phyloP scores from a whole-genome alignment of 2,113 vertebrate species.

The Thunnus maccoyii region DNA sequence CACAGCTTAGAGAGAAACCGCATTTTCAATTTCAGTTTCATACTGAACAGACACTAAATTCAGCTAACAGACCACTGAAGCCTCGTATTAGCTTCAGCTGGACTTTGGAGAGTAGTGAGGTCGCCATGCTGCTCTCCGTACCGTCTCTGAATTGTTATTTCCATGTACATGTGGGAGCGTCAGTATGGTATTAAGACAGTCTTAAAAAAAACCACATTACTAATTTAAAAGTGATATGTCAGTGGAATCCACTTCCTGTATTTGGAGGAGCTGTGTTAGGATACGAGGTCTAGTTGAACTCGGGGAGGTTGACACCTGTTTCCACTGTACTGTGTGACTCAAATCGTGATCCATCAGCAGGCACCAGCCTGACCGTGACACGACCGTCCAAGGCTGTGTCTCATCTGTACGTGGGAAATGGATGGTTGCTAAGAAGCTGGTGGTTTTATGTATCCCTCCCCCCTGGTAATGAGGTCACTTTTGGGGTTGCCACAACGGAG shows the following conservation, averaged over 20 bases:
- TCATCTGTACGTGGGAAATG: slow-evolving; percentile 1
- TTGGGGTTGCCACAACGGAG: slow-evolving; percentile 58
- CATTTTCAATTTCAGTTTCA: too few species aligned
- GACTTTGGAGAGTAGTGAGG: too few species aligned
- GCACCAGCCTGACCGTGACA: not conserved
- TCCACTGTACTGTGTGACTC: slow-evolving; percentile 18
- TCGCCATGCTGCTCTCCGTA: too few species aligned
- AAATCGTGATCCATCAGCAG: too few species aligned
- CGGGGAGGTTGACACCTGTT: slow-evolving; percentile 38
- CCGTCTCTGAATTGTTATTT: too few species aligned
- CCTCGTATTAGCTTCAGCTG: too few species aligned
- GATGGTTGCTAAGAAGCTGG: slow-evolving; percentile 47
- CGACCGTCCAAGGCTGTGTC: slow-evolving; percentile 9
- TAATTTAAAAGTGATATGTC: not conserved
- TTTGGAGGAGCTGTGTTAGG: not conserved
- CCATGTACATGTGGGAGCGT: too few species aligned
- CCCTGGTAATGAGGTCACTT: slow-evolving; percentile 61
- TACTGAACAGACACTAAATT: too few species aligned
- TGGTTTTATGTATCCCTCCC: slow-evolving; percentile 43
- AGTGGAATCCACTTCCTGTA: not conserved
- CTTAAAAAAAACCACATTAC: too few species aligned
- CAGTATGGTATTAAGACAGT: too few species aligned
- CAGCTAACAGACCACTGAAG: too few species aligned
- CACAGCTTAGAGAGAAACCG: too few species aligned
- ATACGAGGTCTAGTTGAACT: not conserved